Conservation (phyloP, 1,140 invertebrate species). For the Drosophila miranda region DNA sequence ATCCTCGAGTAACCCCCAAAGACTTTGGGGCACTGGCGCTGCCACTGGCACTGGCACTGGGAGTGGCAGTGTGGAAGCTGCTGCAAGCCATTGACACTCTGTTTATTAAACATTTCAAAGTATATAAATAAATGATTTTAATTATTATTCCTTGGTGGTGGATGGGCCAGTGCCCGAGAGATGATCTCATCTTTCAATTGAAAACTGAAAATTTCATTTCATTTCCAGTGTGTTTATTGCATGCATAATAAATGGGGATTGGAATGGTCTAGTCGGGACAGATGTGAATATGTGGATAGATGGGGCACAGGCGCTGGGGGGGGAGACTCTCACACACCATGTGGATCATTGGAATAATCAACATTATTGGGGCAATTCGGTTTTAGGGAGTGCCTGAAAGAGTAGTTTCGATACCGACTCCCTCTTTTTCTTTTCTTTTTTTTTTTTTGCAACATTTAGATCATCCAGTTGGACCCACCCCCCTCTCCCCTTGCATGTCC, state of each 20-base stretch:
- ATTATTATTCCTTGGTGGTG: conserved; percentile 68
- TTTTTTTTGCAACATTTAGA: conserved; percentile 24
- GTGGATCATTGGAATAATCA: conserved; percentile 38
- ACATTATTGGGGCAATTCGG: conserved; percentile 44
- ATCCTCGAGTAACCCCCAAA: conserved; percentile 58
- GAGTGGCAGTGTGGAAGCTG: conserved; percentile 55
- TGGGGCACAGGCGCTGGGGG: neutral
- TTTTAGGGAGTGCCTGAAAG: conserved; percentile 17
- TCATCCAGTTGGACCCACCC: conserved; percentile 17
- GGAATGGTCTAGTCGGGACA: conserved; percentile 51
- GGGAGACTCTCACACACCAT: conserved; percentile 1
- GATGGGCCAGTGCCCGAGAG: conserved; percentile 23
- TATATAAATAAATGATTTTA: conserved; percentile 74
- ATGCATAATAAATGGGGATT: conserved; percentile 61
- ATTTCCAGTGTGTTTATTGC: conserved; percentile 58
- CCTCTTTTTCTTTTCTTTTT: no score
- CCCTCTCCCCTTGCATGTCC: conserved; percentile 52
- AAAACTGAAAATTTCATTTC: conserved; percentile 63
- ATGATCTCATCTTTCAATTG: conserved; percentile 78
- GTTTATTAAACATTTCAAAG: conserved; percentile 19
- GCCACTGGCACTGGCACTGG: no score
- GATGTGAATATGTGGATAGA: conserved; percentile 4
- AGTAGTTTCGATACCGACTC: no score
- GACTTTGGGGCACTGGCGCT: conserved; percentile 21
- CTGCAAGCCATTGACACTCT: neutral